Conservation (phyloP, 1,140 invertebrate genomes). For the Eueides isabella region DNA sequence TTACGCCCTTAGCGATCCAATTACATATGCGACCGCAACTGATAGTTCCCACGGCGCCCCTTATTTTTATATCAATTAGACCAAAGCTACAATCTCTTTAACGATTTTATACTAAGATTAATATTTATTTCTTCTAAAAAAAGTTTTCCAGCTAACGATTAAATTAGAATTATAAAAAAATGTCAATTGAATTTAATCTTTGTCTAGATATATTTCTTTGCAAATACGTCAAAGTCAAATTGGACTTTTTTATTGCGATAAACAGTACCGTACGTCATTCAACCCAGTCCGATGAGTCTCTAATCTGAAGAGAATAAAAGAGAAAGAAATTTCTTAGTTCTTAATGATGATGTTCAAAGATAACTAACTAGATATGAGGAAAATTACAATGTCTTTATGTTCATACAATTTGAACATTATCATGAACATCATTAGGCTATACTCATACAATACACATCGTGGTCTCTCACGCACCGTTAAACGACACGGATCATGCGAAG, state of each 20-base stretch:
- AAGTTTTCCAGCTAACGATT: too few relatives aligned
- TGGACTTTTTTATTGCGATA: not conserved
- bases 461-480: constrained; percentile 54
- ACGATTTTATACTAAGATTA: constrained; percentile 3
- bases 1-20: constrained; percentile 57
- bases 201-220: too few relatives aligned
- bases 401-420: constrained; percentile 35
- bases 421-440: constrained; percentile 32
- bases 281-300: not conserved
- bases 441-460: constrained; percentile 39
- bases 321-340: not conserved
- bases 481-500: constrained; percentile 60
- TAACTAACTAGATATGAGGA: not conserved
- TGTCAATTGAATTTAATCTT: too few relatives aligned
- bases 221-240: too few relatives aligned
- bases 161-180: too few relatives aligned
- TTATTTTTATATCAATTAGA: constrained; percentile 33
- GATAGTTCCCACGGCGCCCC: constrained; percentile 52
- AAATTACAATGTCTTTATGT: constrained; percentile 17
- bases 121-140: not conserved
- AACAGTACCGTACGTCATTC: too few relatives aligned
- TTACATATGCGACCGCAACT: constrained; percentile 61
- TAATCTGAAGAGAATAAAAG: not conserved
- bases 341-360: constrained; percentile 13
- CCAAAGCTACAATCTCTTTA: constrained; percentile 2